A percentile compares a stretch with the other conserved stretches of the same genome.
Evolutionary conservation across 2,797 vertebrate genomes (phyloP).

Genomic region (Catostomus latipinnis): DNA sequence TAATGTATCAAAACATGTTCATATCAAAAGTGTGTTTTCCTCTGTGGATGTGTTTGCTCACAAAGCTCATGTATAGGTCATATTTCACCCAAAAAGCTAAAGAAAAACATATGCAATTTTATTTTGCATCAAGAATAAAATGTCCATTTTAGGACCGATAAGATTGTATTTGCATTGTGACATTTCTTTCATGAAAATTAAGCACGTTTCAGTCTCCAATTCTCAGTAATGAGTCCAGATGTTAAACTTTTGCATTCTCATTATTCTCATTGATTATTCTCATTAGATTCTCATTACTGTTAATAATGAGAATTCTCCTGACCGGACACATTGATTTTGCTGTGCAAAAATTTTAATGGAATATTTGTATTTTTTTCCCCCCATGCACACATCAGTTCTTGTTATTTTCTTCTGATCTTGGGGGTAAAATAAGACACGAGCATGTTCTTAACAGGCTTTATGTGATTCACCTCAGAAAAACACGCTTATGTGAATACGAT

Average conservation of each 20-base stretch:
- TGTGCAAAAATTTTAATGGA: too few relatives aligned
- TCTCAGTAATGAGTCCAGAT: not conserved
- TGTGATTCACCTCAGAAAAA: not conserved
- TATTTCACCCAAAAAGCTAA: not conserved
- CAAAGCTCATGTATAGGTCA: not conserved
- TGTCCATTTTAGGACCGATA: not conserved
- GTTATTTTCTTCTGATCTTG: too few relatives aligned
- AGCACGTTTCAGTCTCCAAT: not conserved
- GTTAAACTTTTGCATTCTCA: constrained; percentile 8
- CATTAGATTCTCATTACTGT: constrained; percentile 10
- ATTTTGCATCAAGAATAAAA: too few relatives aligned
- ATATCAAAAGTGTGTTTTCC: not conserved
- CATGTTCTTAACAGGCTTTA: not conserved
- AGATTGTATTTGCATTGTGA: not conserved
- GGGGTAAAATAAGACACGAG: not conserved
- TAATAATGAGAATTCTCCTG: constrained; percentile 21
- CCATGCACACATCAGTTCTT: too few relatives aligned
- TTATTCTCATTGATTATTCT: constrained; percentile 14
- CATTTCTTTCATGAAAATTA: not conserved
- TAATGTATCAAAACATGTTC: not conserved
- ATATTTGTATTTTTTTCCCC: too few relatives aligned
- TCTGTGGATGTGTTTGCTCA: too few relatives aligned
- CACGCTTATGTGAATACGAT: not conserved
- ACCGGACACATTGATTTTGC: not conserved
- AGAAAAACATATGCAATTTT: not conserved